Evolutionary conservation across 2,113 vertebrate species (phyloP).

Genomic region (Symphodus melops): DNA sequence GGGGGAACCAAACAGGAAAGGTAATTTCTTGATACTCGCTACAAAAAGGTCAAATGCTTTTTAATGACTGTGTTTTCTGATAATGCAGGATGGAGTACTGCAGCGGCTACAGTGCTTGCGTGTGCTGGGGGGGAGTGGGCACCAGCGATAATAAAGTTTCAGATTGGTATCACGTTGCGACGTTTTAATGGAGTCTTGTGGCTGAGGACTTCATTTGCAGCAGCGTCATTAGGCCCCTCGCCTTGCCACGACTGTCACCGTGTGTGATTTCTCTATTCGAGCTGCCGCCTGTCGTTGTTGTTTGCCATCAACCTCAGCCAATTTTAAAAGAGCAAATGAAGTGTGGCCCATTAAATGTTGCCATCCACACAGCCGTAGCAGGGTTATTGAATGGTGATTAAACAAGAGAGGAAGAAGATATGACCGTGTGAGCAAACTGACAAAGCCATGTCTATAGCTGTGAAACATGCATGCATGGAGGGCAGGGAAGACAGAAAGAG

Average conservation of each 20-base stretch:
- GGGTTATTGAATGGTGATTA: constrained; percentile 78
- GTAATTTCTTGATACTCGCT: constrained; percentile 82
- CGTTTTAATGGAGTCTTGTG: constrained; percentile 79
- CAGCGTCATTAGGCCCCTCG: constrained; percentile 42
- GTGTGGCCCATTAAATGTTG: constrained; percentile 75
- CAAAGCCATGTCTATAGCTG: constrained; percentile 31
- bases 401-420: constrained; percentile 70
- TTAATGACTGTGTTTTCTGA: constrained; percentile 87
- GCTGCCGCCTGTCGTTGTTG: constrained; percentile 55
- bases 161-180: constrained; percentile 82
- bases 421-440: constrained; percentile 59
- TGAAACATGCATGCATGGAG: constrained; percentile 39
- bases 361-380: constrained; percentile 56
- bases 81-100: constrained; percentile 76
- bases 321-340: constrained; percentile 84
- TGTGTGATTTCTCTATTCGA: constrained; percentile 79
- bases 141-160: constrained; percentile 82
- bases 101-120: constrained; percentile 44
- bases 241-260: constrained; percentile 67
- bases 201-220: constrained; percentile 83
- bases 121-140: constrained; percentile 14
- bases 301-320: constrained; percentile 74
- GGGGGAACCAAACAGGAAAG: constrained; percentile 66
- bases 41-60: constrained; percentile 87
- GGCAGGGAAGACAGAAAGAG: constrained; percentile 22